Evolutionary conservation across 2,797 vertebrate genomes (phyloP).

Genomic region (Pangasius krempfi): DNA sequence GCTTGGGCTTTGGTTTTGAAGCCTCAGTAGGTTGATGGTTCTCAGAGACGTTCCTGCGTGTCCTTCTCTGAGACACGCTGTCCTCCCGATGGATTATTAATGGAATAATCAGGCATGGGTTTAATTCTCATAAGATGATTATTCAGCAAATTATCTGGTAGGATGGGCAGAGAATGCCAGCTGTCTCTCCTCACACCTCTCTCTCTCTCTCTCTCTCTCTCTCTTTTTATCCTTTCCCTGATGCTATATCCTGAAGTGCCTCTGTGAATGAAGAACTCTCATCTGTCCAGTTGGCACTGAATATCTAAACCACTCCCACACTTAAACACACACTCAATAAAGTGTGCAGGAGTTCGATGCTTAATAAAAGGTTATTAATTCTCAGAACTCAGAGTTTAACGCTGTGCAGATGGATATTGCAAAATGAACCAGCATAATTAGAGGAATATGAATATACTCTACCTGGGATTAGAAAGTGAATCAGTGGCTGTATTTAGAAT

Average conservation of each 20-base stretch:
- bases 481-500: background rate
- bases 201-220: background rate
- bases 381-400: background rate
- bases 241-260: background rate
- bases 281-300: background rate
- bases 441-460: background rate
- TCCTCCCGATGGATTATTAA: slow-evolving; percentile 70
- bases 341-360: background rate
- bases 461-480: background rate
- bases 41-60: background rate
- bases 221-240: background rate
- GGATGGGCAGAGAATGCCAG: background rate
- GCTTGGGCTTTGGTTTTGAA: background rate
- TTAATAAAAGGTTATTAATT: background rate
- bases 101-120: slow-evolving; percentile 62
- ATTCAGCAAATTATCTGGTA: slow-evolving; percentile 61
- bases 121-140: slow-evolving; percentile 71
- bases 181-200: background rate
- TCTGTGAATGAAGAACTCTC: background rate
- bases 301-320: background rate
- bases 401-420: background rate
- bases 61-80: slow-evolving; percentile 52
- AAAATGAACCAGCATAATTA: background rate
- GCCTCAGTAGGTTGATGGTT: too few relatives aligned
- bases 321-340: background rate